phyloP scores from a whole-genome alignment of 2,113 vertebrate genomes.

The Eubucco bourcierii region DNA sequence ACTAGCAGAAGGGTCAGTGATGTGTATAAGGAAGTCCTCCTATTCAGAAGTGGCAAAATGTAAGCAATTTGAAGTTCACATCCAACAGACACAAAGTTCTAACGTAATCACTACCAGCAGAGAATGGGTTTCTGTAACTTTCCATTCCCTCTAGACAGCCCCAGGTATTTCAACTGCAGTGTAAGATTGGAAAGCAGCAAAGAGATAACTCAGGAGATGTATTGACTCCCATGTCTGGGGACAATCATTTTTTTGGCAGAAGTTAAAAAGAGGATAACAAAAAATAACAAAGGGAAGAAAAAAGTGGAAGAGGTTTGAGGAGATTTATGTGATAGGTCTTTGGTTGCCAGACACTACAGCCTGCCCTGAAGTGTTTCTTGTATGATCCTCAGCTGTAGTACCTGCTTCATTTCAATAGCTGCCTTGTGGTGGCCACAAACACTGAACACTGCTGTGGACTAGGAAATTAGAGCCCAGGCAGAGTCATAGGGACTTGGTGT shows the following conservation, averaged over 20 bases:
- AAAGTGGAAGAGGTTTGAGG: background rate
- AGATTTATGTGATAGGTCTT: background rate
- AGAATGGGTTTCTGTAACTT: background rate
- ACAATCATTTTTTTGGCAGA: background rate
- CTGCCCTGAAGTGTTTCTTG: slow-evolving; percentile 52
- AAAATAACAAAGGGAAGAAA: background rate
- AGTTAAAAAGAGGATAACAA: background rate
- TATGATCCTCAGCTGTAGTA: slow-evolving; percentile 64
- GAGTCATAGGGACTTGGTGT: slow-evolving; percentile 67
- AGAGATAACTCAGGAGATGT: background rate
- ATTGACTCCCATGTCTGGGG: background rate
- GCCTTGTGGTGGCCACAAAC: slow-evolving; percentile 69
- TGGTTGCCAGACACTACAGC: slow-evolving; percentile 44
- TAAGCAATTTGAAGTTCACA: background rate
- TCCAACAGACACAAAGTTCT: background rate
- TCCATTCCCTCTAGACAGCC: background rate
- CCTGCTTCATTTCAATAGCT: slow-evolving; percentile 70
- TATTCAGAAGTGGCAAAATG: background rate
- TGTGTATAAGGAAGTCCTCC: background rate
- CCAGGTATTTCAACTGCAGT: background rate
- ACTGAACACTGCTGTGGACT: slow-evolving; percentile 69
- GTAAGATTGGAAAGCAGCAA: background rate
- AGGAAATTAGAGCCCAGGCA: slow-evolving; percentile 67
- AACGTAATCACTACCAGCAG: background rate
- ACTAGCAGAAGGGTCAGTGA: background rate